Percentiles rank a stretch among this genome's conserved stretches.
These are phyloP conservation scores for Rutilus rutilus DNA, from an alignment of 2,113 vertebrate species.

Conservation along the genomic window DNA sequence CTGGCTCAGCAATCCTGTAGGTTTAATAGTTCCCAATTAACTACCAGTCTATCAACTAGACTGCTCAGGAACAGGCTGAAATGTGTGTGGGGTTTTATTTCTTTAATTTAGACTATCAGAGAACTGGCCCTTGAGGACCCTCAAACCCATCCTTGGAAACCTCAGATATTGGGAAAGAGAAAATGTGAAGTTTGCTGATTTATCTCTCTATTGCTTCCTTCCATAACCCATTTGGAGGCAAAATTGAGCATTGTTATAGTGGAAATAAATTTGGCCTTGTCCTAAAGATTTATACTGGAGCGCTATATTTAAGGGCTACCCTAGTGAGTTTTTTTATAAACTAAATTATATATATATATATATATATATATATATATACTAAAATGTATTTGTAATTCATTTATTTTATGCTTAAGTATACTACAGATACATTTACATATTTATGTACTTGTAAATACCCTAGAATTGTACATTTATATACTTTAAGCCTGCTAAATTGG, in stretches of 20 bases:
- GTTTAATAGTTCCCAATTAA: slow-evolving; percentile 49
- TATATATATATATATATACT: too few relatives aligned
- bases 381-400: too few relatives aligned
- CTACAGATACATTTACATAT: too few relatives aligned
- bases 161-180: background rate
- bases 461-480: too few relatives aligned
- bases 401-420: too few relatives aligned
- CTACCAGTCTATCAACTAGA: slow-evolving; percentile 8
- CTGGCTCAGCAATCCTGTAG: slow-evolving; percentile 8
- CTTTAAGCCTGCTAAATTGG: too few relatives aligned
- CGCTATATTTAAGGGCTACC: background rate
- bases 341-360: too few relatives aligned
- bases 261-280: background rate
- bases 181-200: background rate
- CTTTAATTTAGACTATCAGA: slow-evolving; percentile 4
- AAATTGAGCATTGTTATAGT: background rate
- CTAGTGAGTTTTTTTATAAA: too few relatives aligned
- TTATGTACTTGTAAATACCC: too few relatives aligned
- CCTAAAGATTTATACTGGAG: background rate
- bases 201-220: background rate
- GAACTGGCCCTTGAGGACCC: slow-evolving; percentile 26
- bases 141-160: background rate
- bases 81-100: background rate
- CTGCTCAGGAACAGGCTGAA: slow-evolving; percentile 12
- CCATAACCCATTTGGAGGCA: background rate